A percentile compares a stretch with the other conserved stretches of the same genome.
Evolutionary conservation across 2,888 invertebrate genomes (phyloP).

Genomic region (Trachelus troglodyta): DNA sequence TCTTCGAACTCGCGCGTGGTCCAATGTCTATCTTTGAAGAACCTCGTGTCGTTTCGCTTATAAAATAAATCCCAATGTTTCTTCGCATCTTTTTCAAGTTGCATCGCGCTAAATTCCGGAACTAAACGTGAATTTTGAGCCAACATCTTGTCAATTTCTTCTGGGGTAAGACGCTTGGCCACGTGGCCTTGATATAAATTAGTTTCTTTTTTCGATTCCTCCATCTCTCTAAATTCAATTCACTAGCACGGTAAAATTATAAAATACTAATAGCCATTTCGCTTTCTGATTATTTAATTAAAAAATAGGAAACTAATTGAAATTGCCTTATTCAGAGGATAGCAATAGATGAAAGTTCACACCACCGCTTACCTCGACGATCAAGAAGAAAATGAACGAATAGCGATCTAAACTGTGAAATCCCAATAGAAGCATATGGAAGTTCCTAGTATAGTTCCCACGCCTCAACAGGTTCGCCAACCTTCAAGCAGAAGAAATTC

Average conservation of each 20-base stretch:
- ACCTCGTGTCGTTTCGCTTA: constrained; percentile 91
- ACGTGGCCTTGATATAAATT: constrained; percentile 49
- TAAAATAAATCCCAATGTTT: constrained; percentile 98
- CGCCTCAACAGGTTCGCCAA: background rate
- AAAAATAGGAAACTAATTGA: background rate
- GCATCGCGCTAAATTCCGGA: constrained; percentile 78
- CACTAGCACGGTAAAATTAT: background rate
- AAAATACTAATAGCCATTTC: background rate
- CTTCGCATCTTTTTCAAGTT: constrained; percentile 84
- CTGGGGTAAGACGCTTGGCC: constrained; percentile 70
- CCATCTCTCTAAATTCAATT: constrained; percentile 28
- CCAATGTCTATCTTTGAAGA: constrained; percentile 98
- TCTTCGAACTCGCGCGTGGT: constrained; percentile 94
- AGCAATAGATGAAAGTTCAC: background rate
- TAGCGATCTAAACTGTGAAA: background rate
- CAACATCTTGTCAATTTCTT: constrained; percentile 73
- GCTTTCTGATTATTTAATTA: background rate
- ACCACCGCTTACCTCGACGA: background rate
- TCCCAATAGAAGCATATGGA: background rate
- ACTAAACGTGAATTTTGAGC: constrained; percentile 78
- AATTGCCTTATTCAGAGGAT: background rate
- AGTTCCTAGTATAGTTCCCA: background rate
- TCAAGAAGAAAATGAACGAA: constrained; percentile 40
- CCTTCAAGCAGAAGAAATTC: background rate
- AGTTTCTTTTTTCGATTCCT: constrained; percentile 23